These are phyloP conservation scores for Sparus aurata DNA, from an alignment of 2,797 vertebrate species.

Conservation along the genomic window DNA sequence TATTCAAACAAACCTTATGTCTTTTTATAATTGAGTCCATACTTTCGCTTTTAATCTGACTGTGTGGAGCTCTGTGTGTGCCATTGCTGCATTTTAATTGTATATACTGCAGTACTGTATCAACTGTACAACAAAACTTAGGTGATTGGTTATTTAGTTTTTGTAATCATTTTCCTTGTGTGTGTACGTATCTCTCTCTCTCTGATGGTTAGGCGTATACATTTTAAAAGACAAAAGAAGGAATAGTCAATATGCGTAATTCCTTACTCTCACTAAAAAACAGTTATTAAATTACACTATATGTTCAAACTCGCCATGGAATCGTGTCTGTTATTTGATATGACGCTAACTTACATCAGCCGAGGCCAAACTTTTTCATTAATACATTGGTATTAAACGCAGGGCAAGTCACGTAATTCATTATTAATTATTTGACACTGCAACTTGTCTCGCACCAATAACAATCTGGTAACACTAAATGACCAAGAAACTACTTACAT, in stretches of 20 bases:
- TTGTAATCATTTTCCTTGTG: neutral
- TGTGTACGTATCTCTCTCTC: neutral
- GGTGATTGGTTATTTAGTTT: neutral
- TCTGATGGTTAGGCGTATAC: too few species aligned
- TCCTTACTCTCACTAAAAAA: neutral
- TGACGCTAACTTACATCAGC: neutral
- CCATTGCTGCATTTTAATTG: neutral
- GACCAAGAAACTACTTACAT: fast-evolving
- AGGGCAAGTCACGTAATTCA: fast-evolving
- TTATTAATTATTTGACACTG: neutral
- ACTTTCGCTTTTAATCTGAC: neutral
- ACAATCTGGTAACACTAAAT: fast-evolving
- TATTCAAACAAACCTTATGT: too few species aligned
- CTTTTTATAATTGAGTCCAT: too few species aligned
- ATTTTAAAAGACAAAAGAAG: neutral
- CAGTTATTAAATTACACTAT: neutral
- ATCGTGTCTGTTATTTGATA: neutral
- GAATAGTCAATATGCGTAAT: neutral
- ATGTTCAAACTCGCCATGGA: neutral
- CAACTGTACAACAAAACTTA: neutral
- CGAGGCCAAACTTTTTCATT: neutral
- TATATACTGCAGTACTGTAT: neutral
- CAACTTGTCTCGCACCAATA: neutral
- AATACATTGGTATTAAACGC: neutral
- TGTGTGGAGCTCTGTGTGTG: neutral